These are phyloP conservation scores for Drosophila bifasciata DNA, from an alignment of 1,140 invertebrate genomes.

Conservation along the genomic window DNA sequence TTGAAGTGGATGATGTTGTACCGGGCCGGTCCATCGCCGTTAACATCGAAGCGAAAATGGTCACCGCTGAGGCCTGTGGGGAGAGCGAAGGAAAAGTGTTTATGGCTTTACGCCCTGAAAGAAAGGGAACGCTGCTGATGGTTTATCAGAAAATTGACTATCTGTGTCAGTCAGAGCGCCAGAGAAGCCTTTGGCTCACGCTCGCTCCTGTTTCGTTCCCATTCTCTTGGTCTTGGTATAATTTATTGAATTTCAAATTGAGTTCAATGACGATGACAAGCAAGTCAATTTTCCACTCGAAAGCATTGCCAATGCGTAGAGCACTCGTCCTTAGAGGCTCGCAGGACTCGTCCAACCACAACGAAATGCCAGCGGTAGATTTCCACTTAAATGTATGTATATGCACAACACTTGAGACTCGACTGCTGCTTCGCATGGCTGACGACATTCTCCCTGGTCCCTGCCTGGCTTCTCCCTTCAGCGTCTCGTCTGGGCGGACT, in stretches of 20 bases:
- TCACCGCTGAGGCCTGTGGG: slow-evolving; percentile 92
- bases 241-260: slow-evolving; percentile 83
- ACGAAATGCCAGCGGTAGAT: slow-evolving; percentile 21
- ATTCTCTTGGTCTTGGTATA: slow-evolving; percentile 49
- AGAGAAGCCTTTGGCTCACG: slow-evolving; percentile 27
- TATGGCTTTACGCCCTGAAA: slow-evolving; percentile 61
- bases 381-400: slow-evolving; percentile 68
- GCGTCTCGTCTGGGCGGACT: too few species aligned
- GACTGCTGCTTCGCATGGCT: too few species aligned
- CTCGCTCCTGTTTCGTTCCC: slow-evolving; percentile 2
- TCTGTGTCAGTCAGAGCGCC: slow-evolving; percentile 50
- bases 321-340: slow-evolving; percentile 1
- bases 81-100: slow-evolving; percentile 24
- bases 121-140: slow-evolving; percentile 14
- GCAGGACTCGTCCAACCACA: not conserved
- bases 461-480: too few species aligned
- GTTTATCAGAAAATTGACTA: slow-evolving; percentile 81
- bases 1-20: slow-evolving; percentile 98
- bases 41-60: slow-evolving; percentile 93
- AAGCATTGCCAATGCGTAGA: slow-evolving; percentile 69
- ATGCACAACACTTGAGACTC: slow-evolving; percentile 56
- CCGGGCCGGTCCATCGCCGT: slow-evolving; percentile 95
- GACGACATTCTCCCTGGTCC: too few species aligned
- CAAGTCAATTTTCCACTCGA: slow-evolving; percentile 83
- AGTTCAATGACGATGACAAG: slow-evolving; percentile 82